Conservation (phyloP, 2,888 invertebrate genomes). For the Dasysyrphus tricinctus region DNA sequence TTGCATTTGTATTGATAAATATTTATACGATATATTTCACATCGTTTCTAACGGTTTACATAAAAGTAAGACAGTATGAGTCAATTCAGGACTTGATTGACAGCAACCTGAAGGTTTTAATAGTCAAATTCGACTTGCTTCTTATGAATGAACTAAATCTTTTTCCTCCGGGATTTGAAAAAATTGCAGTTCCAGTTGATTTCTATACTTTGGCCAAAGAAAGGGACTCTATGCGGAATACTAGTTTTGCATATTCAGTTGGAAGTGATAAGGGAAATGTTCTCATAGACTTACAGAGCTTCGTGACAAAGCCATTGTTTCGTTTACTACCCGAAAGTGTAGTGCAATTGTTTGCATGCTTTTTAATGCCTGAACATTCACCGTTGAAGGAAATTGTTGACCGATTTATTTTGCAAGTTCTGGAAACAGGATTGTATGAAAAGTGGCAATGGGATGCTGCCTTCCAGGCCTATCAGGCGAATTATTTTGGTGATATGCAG, state of each 20-base stretch:
- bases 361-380: conserved; percentile 27
- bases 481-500: neutral
- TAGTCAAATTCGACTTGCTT: conserved; percentile 21
- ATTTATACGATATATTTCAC: conserved; percentile 46
- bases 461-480: neutral
- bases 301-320: conserved; percentile 1
- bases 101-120: conserved; percentile 29
- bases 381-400: conserved; percentile 30
- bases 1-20: conserved; percentile 45
- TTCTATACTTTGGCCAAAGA: neutral
- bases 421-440: conserved; percentile 11
- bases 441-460: conserved; percentile 32
- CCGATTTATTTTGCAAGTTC: conserved; percentile 15
- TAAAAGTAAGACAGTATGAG: conserved; percentile 32
- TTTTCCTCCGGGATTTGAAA: conserved; percentile 10
- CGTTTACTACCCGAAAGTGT: conserved; percentile 17
- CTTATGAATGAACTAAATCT: neutral
- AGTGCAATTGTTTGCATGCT: neutral
- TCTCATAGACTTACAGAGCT: neutral
- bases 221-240: conserved; percentile 31
- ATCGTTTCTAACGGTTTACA: conserved; percentile 54
- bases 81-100: conserved; percentile 40
- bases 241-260: conserved; percentile 29
- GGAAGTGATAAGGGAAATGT: conserved; percentile 26
- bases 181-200: neutral